A percentile compares a stretch with the other conserved stretches of the same genome.
These are phyloP conservation scores for Athalia circularis DNA, from an alignment of 2,888 invertebrate species.

Conservation along the genomic window DNA sequence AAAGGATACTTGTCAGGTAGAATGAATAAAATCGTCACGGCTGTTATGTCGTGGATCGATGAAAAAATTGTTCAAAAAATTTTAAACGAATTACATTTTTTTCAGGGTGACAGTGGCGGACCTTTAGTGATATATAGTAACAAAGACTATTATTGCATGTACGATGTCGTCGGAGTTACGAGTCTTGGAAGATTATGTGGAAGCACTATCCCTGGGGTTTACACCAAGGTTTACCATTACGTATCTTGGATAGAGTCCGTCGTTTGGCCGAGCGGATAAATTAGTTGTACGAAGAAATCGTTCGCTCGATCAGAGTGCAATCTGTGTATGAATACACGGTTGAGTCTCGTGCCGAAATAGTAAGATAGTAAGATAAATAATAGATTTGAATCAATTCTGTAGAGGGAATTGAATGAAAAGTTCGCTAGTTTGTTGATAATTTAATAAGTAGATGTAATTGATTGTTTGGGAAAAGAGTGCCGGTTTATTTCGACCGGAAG, in stretches of 20 bases:
- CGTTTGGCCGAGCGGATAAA: slow-evolving; percentile 75
- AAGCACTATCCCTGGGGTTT: slow-evolving; percentile 76
- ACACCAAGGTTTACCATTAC: slow-evolving; percentile 77
- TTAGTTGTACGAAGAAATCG: neutral
- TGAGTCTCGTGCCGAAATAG: no score
- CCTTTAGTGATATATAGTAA: slow-evolving; percentile 75
- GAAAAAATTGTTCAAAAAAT: neutral
- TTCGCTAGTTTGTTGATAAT: no score
- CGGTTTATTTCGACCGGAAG: no score
- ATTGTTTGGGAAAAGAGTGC: no score
- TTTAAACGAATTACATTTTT: neutral
- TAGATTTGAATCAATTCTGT: no score
- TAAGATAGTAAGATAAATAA: no score
- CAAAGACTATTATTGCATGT: slow-evolving; percentile 74
- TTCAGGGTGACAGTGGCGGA: slow-evolving; percentile 82
- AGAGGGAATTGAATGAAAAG: no score
- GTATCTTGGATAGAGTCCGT: slow-evolving; percentile 78
- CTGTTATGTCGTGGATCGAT: neutral
- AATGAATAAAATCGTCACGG: slow-evolving; percentile 4
- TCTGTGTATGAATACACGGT: neutral
- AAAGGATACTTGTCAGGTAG: slow-evolving; percentile 77
- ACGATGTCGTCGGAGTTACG: slow-evolving; percentile 76
- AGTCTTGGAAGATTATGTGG: slow-evolving; percentile 75
- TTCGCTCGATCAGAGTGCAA: no score
- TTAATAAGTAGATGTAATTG: no score